phyloP scores from a whole-genome alignment of 2,888 invertebrate species.

The Drosophila meridiana region DNA sequence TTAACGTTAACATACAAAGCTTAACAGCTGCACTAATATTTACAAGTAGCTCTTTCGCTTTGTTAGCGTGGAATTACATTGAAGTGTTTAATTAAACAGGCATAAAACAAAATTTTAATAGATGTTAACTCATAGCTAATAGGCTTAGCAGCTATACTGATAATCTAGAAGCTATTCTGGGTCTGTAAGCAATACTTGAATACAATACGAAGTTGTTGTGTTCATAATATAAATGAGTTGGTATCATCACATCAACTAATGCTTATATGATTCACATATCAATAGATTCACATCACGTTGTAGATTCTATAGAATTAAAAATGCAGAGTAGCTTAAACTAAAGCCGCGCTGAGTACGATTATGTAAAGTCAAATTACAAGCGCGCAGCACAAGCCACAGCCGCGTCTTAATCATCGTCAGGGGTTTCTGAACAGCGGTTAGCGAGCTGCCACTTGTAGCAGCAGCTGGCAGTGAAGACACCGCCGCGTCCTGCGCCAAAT shows the following conservation, averaged over 20 bases:
- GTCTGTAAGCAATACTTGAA: neutral
- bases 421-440: constrained; percentile 26
- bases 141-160: neutral
- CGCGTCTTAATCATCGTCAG: constrained; percentile 15
- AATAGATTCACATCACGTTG: neutral
- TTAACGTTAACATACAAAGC: neutral
- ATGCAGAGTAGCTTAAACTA: constrained; percentile 11
- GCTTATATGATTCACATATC: neutral
- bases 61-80: too few species aligned
- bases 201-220: neutral
- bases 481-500: constrained; percentile 32
- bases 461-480: constrained; percentile 12
- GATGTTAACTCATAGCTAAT: too few species aligned
- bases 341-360: neutral
- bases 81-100: neutral
- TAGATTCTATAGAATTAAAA: neutral
- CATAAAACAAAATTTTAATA: neutral
- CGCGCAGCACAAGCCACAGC: constrained; percentile 16
- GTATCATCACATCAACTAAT: neutral
- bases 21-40: neutral
- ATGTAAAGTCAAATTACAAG: neutral
- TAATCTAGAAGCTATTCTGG: neutral
- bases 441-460: constrained; percentile 54
- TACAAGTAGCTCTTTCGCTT: neutral
- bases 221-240: too few species aligned